Evolutionary conservation across 2,797 vertebrate species (phyloP).

Genomic region (Lacerta viridis): DNA sequence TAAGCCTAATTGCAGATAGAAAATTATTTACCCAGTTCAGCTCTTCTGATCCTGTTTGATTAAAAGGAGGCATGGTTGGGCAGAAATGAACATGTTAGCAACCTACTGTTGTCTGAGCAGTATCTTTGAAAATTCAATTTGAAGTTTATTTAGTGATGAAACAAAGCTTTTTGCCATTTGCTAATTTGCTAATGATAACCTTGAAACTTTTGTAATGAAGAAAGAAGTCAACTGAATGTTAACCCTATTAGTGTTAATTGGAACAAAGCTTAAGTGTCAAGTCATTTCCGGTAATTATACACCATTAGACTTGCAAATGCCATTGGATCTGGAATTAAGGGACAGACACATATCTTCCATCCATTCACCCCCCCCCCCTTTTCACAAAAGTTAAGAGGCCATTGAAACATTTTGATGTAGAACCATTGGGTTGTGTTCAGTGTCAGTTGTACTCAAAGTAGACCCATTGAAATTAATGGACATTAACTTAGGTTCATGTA

Average conservation of each 20-base stretch:
- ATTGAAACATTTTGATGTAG: not conserved
- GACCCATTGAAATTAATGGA: not conserved
- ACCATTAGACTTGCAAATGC: constrained; percentile 26
- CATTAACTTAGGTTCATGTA: no score
- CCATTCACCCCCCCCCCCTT: not conserved
- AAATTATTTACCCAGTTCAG: not conserved
- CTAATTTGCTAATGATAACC: constrained; percentile 42
- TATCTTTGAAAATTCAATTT: constrained; percentile 20
- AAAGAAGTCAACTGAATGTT: constrained; percentile 39
- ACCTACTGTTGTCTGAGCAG: not conserved
- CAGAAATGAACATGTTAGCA: constrained; percentile 1
- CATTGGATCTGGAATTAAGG: constrained; percentile 12
- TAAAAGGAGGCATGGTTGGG: not conserved
- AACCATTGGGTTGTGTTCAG: not conserved
- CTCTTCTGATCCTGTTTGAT: not conserved
- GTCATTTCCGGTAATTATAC: constrained; percentile 34
- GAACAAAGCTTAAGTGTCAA: constrained; percentile 27
- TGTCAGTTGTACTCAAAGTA: not conserved
- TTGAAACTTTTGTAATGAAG: constrained; percentile 38
- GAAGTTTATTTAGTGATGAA: constrained; percentile 35
- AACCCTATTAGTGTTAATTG: constrained; percentile 47
- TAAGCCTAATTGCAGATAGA: not conserved
- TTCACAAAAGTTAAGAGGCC: not conserved
- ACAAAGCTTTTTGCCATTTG: constrained; percentile 11
- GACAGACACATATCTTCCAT: no score